Base-by-base conservation (phyloP, 2,888 invertebrate genomes). In the Autographa pulchrina region DNA sequence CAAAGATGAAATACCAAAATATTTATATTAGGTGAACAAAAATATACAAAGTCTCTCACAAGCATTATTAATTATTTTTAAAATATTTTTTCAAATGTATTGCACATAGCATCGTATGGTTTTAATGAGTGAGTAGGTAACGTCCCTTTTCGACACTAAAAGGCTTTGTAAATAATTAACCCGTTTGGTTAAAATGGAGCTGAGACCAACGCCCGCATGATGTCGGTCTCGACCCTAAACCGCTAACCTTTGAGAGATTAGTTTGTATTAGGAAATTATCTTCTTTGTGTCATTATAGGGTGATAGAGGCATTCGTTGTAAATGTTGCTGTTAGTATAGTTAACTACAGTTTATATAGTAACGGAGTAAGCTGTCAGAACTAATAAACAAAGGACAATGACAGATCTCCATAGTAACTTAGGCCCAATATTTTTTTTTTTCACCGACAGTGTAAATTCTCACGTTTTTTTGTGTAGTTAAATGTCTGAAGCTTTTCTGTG, bases 171-270 rank as follows among this genome's bases (percentile, higher is more conserved):
- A 83, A 80, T 83, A 83, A 83, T 81, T 83, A 80, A 83, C 80
- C 80, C 81, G 69, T 80, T 83, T 62, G 70, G 77, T 75, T 86
- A 82, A 83, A 83, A 82, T 79, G 77, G 80, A 77, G 75, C 70
- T 64, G 75, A 83, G 84, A 79, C 79, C 83, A 70, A 80, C 68
- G 82, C 88, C 88, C 88, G 88, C 86, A 88, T 88, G 83, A 83
- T 85, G 81, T 82, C 65, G 79, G 80, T 83, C 79, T 68, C 73
- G 69, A 78, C 81, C 83, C 80, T 86, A 77, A 86, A 84, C 86
- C 87, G 70, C 82, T 77, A 78, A 83, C 86, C 88, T 88, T 88
- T 87, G 85, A 82, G 86, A 87, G 86, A 88, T 88, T 88, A 87
- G 84, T 86, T 84, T 80, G 82, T 86, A 85, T 82, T 85, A 81